These are phyloP conservation scores for Mythimna impura DNA, from an alignment of 2,888 invertebrate species.

Conservation along the genomic window DNA sequence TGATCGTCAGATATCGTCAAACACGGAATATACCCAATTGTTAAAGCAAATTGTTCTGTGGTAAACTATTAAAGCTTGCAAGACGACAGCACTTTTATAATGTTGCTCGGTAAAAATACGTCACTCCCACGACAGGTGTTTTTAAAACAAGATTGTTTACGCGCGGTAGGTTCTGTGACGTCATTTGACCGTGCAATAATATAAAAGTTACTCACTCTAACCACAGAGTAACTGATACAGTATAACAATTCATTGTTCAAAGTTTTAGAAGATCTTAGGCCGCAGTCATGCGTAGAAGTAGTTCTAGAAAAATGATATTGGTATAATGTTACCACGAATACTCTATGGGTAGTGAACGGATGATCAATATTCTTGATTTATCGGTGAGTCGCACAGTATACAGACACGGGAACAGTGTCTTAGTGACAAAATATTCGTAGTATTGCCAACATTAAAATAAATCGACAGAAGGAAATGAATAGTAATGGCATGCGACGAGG, in stretches of 20 bases:
- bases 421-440: constrained; percentile 8
- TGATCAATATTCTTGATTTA: not conserved
- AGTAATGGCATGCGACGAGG: constrained; percentile 12
- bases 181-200: constrained; percentile 23
- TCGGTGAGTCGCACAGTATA: not conserved
- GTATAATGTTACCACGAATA: not conserved
- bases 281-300: not conserved
- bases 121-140: constrained; percentile 7
- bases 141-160: not conserved
- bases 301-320: constrained; percentile 17
- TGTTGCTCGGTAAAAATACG: not conserved
- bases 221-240: constrained; percentile 4
- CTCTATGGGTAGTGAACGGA: not conserved
- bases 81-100: constrained; percentile 26
- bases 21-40: not conserved
- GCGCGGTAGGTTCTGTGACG: not conserved
- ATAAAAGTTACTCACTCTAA: not conserved
- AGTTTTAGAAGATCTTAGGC: constrained; percentile 9
- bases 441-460: constrained; percentile 42
- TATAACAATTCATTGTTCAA: constrained; percentile 3
- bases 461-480: constrained; percentile 35
- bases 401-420: constrained; percentile 16
- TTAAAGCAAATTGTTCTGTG: constrained; percentile 13
- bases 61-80: not conserved
- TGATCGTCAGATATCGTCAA: constrained; percentile 11